Conservation (phyloP, 2,113 vertebrate species). For the Solenodon paradoxus region DNA sequence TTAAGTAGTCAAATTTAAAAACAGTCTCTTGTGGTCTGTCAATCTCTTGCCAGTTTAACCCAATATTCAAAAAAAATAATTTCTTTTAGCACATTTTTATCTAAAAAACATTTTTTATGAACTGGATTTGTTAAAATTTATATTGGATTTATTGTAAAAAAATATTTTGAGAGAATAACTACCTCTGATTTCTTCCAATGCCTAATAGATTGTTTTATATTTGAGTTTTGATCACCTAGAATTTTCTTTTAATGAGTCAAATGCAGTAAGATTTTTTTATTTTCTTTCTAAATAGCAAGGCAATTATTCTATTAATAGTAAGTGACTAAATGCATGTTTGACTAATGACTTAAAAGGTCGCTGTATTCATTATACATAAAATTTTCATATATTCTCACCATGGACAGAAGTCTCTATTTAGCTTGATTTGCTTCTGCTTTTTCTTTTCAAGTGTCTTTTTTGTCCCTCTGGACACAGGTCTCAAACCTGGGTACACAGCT, state of each 20-base stretch:
- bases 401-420: not conserved
- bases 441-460: not conserved
- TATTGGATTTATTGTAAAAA: not conserved
- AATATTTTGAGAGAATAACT: not conserved
- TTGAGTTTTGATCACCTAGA: not conserved
- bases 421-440: not conserved
- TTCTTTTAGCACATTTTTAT: not conserved
- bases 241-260: not conserved
- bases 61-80: not conserved
- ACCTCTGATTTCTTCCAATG: not conserved
- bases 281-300: not conserved
- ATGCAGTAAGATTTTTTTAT: not conserved
- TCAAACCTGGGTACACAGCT: no score
- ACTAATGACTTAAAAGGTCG: not conserved
- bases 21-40: not conserved
- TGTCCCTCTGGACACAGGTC: no score
- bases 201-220: not conserved
- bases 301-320: not conserved
- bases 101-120: not conserved
- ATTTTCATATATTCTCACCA: not conserved
- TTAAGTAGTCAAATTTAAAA: not conserved
- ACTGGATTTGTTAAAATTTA: not conserved
- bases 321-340: not conserved
- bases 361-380: not conserved
- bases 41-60: not conserved